These are phyloP conservation scores for Furnarius figulus DNA, from an alignment of 2,113 vertebrate genomes.

Conservation along the genomic window DNA sequence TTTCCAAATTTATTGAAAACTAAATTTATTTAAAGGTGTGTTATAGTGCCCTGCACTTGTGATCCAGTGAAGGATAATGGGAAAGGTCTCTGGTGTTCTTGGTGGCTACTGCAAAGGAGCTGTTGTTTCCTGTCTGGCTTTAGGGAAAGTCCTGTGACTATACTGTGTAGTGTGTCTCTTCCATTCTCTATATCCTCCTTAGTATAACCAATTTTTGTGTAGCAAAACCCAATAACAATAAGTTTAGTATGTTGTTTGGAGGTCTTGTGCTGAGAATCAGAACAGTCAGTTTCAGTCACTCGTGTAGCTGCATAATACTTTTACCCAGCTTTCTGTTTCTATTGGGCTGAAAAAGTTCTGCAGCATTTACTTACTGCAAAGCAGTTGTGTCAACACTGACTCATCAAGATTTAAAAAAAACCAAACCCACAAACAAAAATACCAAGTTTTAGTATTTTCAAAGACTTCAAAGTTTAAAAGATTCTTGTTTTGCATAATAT, in stretches of 20 bases:
- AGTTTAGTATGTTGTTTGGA: background rate
- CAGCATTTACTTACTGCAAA: background rate
- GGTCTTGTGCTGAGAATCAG: background rate
- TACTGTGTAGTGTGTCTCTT: background rate
- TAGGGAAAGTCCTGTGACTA: background rate
- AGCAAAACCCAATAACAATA: background rate
- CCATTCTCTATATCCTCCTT: background rate
- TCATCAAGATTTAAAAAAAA: background rate
- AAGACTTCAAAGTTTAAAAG: background rate
- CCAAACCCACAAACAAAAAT: rapidly evolving
- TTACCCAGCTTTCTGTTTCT: background rate
- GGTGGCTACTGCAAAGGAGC: background rate
- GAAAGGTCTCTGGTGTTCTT: background rate
- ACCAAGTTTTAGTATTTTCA: background rate
- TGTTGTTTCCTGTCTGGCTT: background rate
- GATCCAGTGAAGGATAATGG: background rate
- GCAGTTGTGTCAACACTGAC: background rate
- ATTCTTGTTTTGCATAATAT: background rate
- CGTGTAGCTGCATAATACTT: background rate
- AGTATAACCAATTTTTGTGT: background rate
- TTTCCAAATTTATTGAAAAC: background rate
- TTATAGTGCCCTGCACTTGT: background rate
- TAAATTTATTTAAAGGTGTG: background rate
- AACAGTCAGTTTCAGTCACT: background rate
- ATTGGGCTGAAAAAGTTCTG: background rate